Evolutionary conservation across 2,113 vertebrate species (phyloP), one percentile per base, ranked within the genome.

Genomic region (Thunnus maccoyii): DNA sequence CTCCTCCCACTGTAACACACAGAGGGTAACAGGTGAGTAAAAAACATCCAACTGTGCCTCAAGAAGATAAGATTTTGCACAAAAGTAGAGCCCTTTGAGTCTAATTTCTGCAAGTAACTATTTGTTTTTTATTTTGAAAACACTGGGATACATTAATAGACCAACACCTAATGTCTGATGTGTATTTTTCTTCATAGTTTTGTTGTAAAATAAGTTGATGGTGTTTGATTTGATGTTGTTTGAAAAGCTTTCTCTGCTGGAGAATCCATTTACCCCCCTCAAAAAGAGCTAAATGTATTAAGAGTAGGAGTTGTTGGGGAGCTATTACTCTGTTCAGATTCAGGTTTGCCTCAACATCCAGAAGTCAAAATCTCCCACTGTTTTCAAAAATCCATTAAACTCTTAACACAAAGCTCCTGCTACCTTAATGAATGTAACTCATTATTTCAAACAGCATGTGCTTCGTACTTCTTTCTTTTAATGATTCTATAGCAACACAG

Each of bases 331-430:
- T 52, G 12, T 20, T 52, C 12, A 27, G n/a, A 0, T 60, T 56
- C 48, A 50, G 56, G 27, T 60, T 72, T 25, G 46, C 22, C 17
- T 58, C 36, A 13, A 17, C 14, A 27, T 76, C 62, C 50, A 64
- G 15, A 58, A 54, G 62, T 47, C 52, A 25, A 2, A 41, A 54
- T 63, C 54, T 63, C 78, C 32, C 3, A 5, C 27, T 69, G 62
- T 18, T 64, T 72, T 17, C 20, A 61, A 46, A 82, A 70, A 68
- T 55, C 56, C 1, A 71, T 69, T 25, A 57, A 72, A 74, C 30
- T 72, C 51, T 48, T 17, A 15, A 16, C 51, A 61, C 27, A 1
- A 41, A 51, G 20, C 30, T 46, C 47, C 55, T 54, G 54, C 63
- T 17, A 32, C 44, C 8, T 30, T 46, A n/a, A 4, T 48, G 32